Conservation (phyloP, 2,113 vertebrate species). For the Crotalus helleri region DNA sequence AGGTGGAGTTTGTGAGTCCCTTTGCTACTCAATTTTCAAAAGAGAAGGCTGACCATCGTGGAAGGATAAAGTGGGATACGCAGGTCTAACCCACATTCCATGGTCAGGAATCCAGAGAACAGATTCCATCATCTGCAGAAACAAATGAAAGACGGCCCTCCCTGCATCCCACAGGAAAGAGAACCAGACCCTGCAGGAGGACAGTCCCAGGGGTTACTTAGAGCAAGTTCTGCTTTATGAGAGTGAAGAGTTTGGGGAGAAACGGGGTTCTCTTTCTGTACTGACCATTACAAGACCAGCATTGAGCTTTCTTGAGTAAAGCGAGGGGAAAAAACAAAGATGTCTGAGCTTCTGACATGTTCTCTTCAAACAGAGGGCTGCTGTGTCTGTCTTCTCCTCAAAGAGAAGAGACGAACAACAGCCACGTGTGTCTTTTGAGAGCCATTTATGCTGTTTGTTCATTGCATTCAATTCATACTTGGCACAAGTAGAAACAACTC, state of each 20-base stretch:
- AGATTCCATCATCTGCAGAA: neutral
- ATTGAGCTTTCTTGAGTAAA: neutral
- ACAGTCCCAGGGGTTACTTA: neutral
- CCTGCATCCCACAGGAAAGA: neutral
- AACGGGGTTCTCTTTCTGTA: neutral
- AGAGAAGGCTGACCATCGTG: neutral
- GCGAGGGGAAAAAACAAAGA: neutral
- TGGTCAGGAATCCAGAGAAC: neutral
- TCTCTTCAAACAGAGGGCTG: neutral
- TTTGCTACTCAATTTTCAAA: neutral
- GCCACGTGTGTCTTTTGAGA: neutral
- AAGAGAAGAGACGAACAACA: neutral
- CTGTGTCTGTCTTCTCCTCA: neutral
- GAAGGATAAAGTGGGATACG: neutral
- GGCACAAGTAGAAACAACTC: slow-evolving; percentile 24
- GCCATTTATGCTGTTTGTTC: neutral
- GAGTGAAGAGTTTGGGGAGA: neutral
- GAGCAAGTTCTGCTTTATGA: neutral
- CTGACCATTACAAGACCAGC: neutral
- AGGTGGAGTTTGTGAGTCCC: neutral
- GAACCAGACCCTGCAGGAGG: neutral
- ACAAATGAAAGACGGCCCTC: neutral
- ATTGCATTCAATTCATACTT: slow-evolving; percentile 29
- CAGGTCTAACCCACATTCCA: neutral
- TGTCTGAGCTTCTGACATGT: neutral